A percentile compares a stretch with the other conserved stretches of the same genome.
Conservation (phyloP, 2,797 vertebrate genomes). For the Amblyopsis hoosieri region DNA sequence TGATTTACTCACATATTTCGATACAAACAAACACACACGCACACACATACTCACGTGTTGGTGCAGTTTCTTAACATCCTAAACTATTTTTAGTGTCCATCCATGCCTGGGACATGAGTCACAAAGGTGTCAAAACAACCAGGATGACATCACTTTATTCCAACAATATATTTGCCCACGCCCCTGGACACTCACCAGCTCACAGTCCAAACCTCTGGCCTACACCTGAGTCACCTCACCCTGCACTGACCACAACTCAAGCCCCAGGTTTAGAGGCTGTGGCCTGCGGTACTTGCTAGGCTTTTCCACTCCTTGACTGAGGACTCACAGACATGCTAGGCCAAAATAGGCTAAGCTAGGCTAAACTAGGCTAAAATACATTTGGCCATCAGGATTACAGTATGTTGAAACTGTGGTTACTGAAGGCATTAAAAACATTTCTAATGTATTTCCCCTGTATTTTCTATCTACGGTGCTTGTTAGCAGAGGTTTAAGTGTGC, state of each 20-base stretch:
- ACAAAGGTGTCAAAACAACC: constrained; percentile 32
- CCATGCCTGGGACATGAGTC: constrained; percentile 48
- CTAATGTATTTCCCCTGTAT: constrained; percentile 14
- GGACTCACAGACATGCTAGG: constrained; percentile 21
- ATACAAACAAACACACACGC: not conserved
- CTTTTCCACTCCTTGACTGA: not conserved
- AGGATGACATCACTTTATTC: constrained; percentile 32
- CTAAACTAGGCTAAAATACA: constrained; percentile 38
- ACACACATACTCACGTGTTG: not conserved
- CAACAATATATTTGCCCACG: constrained; percentile 54
- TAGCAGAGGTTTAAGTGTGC: constrained; percentile 27
- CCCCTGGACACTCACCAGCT: constrained; percentile 50
- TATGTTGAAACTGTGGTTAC: constrained; percentile 61
- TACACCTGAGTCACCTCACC: constrained; percentile 41
- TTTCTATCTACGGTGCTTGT: constrained; percentile 25
- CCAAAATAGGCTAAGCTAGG: not conserved
- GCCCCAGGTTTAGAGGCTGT: constrained; percentile 20
- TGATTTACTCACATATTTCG: not conserved
- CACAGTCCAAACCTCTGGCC: constrained; percentile 15
- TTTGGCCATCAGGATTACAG: constrained; percentile 38
- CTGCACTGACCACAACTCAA: constrained; percentile 28
- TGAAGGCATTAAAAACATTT: constrained; percentile 36
- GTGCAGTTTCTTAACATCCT: constrained; percentile 8
- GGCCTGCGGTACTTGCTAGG: constrained; percentile 1
- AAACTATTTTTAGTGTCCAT: constrained; percentile 17